Evolutionary conservation across 2,888 invertebrate genomes (phyloP), one percentile per base, ranked within the genome.

Genomic region (Neoitamus cyanurus): DNA sequence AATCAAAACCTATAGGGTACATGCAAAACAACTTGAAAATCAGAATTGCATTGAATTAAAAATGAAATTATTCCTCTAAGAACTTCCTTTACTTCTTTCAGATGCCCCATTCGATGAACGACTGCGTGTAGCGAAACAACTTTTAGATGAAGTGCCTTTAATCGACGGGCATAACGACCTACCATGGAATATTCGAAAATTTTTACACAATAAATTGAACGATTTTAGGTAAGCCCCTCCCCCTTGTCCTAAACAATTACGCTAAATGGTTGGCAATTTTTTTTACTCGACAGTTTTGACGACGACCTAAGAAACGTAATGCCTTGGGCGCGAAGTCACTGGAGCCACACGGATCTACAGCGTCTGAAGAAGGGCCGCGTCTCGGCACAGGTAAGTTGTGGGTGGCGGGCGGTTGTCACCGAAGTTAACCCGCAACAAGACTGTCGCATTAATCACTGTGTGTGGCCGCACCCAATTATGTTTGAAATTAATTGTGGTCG

Each of bases 161-260:
- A 93, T 96, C 88, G 96, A 96, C 91, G 97, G 97, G 87, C 97
- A 97, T 93, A 97, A 97, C 92, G 97, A 97, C 91, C 92, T 97
- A 87, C 97, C 97, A 13, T 97, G 97, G 96, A 97, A 97, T 92
- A 96, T 97, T 90, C 93, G 97, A 87, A 97, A 97, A 92, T 97
- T 97, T 92, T 93, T 97, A 90, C 96, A 97, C 92, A 97, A 97
- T 92, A 95, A 95, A 90, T 94, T 97, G 88, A 95, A 95, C 90
- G 96, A 96, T 90, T 96, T 97, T 89, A 94, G 94, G 94, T 94
- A 87, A 90, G 90, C 91, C 4, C 7, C 46, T 42, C 69, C 30
- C 58, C 13, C 1, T 58, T 6, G 46, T 42, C 5, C 4, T 3
- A 15, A 68, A 7, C n/a, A 83, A 58, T 69, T 70, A 80, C 20